A percentile compares a stretch with the other conserved stretches of the same genome.
phyloP scores from a whole-genome alignment of 2,113 vertebrate genomes.

The Ardeotis arabs region DNA sequence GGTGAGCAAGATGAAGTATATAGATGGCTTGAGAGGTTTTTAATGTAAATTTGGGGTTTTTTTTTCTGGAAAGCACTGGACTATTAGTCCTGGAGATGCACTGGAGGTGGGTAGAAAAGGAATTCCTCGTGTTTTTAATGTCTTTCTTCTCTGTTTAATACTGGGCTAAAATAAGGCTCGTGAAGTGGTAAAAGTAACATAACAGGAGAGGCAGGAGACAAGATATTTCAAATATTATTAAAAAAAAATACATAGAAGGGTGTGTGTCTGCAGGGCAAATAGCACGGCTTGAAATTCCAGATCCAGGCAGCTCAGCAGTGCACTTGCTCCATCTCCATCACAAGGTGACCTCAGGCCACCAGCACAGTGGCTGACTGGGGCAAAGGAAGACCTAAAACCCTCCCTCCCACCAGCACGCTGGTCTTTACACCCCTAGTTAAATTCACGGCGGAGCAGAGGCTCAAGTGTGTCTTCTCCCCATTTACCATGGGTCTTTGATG shows the following conservation, averaged over 20 bases:
- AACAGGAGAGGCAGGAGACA: not conserved
- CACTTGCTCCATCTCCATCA: not conserved
- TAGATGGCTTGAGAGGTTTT: not conserved
- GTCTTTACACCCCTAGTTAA: not conserved
- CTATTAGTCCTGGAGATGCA: too few relatives aligned
- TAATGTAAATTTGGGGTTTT: not conserved
- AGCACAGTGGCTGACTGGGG: too few relatives aligned
- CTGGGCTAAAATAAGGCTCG: too few relatives aligned
- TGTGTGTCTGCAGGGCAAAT: not conserved
- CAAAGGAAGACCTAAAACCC: not conserved
- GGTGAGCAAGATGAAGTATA: not conserved
- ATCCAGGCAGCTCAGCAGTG: fast-evolving
- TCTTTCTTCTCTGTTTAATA: not conserved
- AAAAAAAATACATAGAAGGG: not conserved
- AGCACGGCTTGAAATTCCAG: not conserved
- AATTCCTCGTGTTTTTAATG: fast-evolving
- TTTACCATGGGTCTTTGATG: not conserved
- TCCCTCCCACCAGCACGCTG: not conserved
- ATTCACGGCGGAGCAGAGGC: not conserved
- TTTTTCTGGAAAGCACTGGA: not conserved
- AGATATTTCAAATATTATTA: not conserved
- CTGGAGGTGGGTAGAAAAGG: not conserved
- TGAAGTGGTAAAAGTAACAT: not conserved
- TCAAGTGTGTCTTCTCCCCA: not conserved
- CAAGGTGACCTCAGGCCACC: not conserved